These are phyloP conservation scores for Sebastes iracundus DNA, from an alignment of 2,797 vertebrate genomes.

Conservation along the genomic window DNA sequence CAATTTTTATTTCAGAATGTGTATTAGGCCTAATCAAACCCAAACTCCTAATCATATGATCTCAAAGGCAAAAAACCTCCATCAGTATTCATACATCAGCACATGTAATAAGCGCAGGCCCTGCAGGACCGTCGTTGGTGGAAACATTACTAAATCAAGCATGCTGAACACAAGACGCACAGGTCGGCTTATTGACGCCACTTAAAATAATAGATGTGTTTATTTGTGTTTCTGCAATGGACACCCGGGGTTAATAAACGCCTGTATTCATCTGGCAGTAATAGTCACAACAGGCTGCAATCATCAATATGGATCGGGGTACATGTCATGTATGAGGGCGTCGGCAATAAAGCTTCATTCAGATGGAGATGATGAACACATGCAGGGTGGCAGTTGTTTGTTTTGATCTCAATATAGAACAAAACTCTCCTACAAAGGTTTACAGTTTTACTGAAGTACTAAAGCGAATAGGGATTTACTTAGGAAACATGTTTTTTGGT, in stretches of 20 bases:
- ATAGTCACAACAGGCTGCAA: constrained; percentile 38
- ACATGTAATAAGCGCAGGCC: constrained; percentile 17
- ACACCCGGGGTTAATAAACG: constrained; percentile 62
- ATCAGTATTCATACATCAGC: constrained; percentile 39
- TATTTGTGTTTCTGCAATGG: constrained; percentile 44
- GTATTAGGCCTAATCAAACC: constrained; percentile 55
- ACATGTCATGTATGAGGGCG: constrained; percentile 32
- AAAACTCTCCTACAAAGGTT: neutral
- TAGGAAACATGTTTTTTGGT: neutral
- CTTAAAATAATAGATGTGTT: constrained; percentile 67
- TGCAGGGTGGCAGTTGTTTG: too few species aligned
- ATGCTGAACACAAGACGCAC: constrained; percentile 30
- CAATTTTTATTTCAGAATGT: constrained; percentile 36
- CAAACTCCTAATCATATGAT: constrained; percentile 40
- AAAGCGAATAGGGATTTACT: neutral
- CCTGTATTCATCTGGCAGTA: constrained; percentile 62
- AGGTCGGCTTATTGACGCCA: constrained; percentile 55
- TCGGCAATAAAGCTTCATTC: constrained; percentile 11
- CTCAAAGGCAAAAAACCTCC: constrained; percentile 32
- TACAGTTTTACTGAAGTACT: neutral
- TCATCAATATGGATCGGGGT: constrained; percentile 65
- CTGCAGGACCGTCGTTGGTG: constrained; percentile 19
- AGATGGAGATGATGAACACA: neutral
- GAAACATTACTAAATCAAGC: constrained; percentile 58
- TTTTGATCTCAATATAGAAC: neutral